Conservation (phyloP, 2,113 vertebrate genomes). For the Proteles cristata region DNA sequence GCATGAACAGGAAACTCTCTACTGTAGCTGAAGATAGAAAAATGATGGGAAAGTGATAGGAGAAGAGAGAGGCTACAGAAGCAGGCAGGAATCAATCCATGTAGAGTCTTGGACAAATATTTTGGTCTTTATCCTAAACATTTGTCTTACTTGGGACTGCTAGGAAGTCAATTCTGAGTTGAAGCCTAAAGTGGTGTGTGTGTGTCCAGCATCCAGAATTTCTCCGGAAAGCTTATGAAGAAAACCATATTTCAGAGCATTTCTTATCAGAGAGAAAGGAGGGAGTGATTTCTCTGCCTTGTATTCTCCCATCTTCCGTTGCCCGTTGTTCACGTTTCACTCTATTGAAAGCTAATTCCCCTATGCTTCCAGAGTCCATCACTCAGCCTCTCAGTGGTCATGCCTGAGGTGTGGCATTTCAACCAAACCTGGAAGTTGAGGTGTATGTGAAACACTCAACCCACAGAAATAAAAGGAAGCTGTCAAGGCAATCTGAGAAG, state of each 20-base stretch:
- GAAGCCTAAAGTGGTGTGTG: not conserved
- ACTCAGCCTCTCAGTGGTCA: not conserved
- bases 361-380: not conserved
- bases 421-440: not conserved
- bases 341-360: not conserved
- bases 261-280: not conserved
- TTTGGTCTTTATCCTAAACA: not conserved
- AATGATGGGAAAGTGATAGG: not conserved
- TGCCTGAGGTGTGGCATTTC: not conserved
- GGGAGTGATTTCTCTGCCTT: not conserved
- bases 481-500: not conserved
- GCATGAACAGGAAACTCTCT: not conserved
- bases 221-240: not conserved
- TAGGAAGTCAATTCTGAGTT: conserved; percentile 1
- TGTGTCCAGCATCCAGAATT: not conserved
- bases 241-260: conserved; percentile 23
- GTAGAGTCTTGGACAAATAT: not conserved
- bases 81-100: not conserved
- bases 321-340: not conserved
- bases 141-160: not conserved
- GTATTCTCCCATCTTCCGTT: not conserved
- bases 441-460: not conserved
- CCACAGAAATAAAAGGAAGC: not conserved
- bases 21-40: not conserved
- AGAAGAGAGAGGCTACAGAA: not conserved